These are phyloP conservation scores for Acanthurus leucopareius DNA, from an alignment of 2,797 vertebrate species.

Conservation along the genomic window DNA sequence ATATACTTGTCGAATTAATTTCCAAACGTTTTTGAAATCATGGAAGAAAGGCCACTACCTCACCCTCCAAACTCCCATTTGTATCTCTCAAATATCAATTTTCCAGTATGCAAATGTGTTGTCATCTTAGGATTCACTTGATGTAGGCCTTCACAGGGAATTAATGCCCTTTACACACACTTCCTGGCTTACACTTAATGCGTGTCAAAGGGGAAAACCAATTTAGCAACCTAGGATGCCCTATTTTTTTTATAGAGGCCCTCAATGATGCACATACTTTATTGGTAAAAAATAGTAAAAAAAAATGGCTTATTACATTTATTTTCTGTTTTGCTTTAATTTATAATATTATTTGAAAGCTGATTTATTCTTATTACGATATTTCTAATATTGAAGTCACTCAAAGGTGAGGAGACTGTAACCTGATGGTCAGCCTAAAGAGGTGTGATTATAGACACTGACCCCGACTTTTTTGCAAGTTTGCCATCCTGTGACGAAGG, in stretches of 20 bases:
- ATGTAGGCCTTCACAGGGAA: not conserved
- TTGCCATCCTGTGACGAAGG: not conserved
- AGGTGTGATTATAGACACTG: not conserved
- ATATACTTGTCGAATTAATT: not conserved
- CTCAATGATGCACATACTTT: not conserved
- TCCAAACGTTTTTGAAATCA: not conserved
- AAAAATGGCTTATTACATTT: accelerated
- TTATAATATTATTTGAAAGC: not conserved
- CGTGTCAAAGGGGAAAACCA: not conserved
- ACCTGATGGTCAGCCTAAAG: not conserved
- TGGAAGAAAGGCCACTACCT: not conserved
- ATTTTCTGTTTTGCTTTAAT: not conserved
- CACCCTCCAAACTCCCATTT: not conserved
- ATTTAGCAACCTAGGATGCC: not conserved
- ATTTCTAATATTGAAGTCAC: not conserved
- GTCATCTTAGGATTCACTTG: not conserved
- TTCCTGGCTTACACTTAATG: not conserved
- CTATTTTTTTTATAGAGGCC: not conserved
- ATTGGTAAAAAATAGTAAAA: not conserved
- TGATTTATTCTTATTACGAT: not conserved
- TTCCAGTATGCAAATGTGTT: not conserved
- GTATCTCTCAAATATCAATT: constrained; percentile 1
- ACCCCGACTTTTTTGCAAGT: not conserved
- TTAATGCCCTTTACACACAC: not conserved
- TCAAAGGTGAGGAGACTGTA: not conserved